Percentiles rank a stretch among this genome's conserved stretches.
These are phyloP conservation scores for Neocrepidodera transversa DNA, from an alignment of 2,888 invertebrate genomes.

Conservation along the genomic window DNA sequence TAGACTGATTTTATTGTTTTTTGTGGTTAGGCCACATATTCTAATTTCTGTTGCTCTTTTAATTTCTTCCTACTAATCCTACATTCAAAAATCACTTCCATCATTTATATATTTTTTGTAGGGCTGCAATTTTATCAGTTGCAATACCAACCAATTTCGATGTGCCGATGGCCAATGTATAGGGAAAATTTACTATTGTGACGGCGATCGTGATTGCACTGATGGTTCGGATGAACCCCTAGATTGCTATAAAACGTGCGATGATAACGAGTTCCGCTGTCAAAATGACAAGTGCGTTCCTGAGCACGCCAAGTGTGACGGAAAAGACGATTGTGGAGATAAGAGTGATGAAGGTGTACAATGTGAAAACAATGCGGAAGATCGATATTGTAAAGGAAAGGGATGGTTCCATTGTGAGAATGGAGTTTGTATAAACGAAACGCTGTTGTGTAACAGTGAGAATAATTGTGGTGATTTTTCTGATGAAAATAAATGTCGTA, in stretches of 20 bases:
- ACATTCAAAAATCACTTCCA: too few species aligned
- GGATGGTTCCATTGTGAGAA: conserved; percentile 71
- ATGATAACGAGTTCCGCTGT: conserved; percentile 68
- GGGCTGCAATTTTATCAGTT: conserved; percentile 47
- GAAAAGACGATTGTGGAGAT: conserved; percentile 73
- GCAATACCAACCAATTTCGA: conserved; percentile 61
- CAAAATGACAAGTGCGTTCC: conserved; percentile 71
- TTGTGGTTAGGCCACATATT: too few species aligned
- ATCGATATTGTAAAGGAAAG: conserved; percentile 51
- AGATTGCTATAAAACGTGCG: conserved; percentile 60
- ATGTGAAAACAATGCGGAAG: conserved; percentile 48
- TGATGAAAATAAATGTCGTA: conserved; percentile 74
- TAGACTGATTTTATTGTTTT: too few species aligned
- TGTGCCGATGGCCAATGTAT: conserved; percentile 66
- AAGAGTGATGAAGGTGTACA: conserved; percentile 69
- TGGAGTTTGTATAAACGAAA: conserved; percentile 71
- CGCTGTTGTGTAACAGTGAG: conserved; percentile 74
- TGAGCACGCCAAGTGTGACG: conserved; percentile 73
- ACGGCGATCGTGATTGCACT: conserved; percentile 72
- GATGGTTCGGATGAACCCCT: conserved; percentile 76
- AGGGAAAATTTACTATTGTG: conserved; percentile 67
- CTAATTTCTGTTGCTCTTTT: too few species aligned
- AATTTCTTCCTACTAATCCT: too few species aligned
- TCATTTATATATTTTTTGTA: too few species aligned
- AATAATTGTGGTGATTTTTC: conserved; percentile 74